Evolutionary conservation across 1,140 invertebrate genomes (phyloP).

Genomic region (Charaxes varanes): DNA sequence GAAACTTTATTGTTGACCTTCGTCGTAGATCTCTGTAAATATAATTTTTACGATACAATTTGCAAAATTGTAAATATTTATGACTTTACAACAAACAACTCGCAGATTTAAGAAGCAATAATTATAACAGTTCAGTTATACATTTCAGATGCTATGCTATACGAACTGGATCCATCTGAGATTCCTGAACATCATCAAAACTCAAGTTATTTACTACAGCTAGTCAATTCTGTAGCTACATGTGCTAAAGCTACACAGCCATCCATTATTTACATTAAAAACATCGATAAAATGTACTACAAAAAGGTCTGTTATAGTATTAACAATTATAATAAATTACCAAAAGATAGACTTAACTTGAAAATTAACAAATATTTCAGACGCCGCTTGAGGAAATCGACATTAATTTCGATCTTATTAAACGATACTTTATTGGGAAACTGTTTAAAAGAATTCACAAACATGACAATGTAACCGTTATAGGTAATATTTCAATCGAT

Average conservation of each 20-base stretch:
- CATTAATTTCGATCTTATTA: conserved; percentile 12
- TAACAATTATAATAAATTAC: not conserved
- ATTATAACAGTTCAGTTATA: not conserved
- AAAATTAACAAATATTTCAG: not conserved
- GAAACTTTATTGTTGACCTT: too few relatives aligned
- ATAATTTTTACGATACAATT: not conserved
- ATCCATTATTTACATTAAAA: conserved; percentile 17
- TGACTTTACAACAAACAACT: too few relatives aligned
- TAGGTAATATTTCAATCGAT: conserved; percentile 40
- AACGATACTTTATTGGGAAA: conserved; percentile 11
- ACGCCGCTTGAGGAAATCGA: conserved; percentile 1
- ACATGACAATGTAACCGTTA: conserved; percentile 30
- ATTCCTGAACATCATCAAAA: conserved; percentile 6
- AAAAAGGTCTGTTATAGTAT: conserved; percentile 7
- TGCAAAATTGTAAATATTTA: too few relatives aligned
- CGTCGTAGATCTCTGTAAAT: too few relatives aligned
- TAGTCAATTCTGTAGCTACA: conserved; percentile 1
- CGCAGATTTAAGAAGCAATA: too few relatives aligned
- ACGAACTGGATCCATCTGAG: conserved; percentile 13
- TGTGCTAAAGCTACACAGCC: conserved; percentile 16
- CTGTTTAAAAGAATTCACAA: conserved; percentile 17
- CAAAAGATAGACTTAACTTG: not conserved
- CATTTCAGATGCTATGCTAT: conserved; percentile 14
- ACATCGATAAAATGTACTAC: conserved; percentile 9
- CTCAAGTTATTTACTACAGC: conserved; percentile 8